Evolutionary conservation across 2,888 invertebrate species (phyloP), one percentile per base, ranked within the genome.

Genomic region (Hirtodrosophila duncani): DNA sequence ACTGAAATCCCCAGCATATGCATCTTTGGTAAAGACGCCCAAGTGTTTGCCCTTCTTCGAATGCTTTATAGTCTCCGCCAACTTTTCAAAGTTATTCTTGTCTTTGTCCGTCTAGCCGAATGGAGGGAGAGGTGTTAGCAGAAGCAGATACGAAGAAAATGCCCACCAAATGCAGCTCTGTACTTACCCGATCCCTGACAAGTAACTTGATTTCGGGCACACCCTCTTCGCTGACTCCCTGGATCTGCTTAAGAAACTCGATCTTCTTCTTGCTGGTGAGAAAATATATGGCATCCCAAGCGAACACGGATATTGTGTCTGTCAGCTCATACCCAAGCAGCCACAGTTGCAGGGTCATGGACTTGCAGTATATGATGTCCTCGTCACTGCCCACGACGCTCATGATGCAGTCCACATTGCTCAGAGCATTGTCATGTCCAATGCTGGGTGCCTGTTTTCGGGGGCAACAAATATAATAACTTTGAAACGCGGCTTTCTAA

Each of bases 231-330:
- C 94, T 95, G 11, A 90, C 90, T 82, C 91, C 92, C 85, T 97
- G 96, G 29, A 96, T 92, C 85, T 96, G 95, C 77, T 94, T 92
- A 38, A 99, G 88, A 87, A 98, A 99, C 79, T 99, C 98, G 61
- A 98, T 96, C 87, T 99, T 99, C 89, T 98, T 98, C 87, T 97
- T 98, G 83, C 98, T 98, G 1, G 98, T 96, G 49, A 99, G 89
- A 81, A 99, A 96, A 83, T 93, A 92, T 61, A 98, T 93, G 24
- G 91, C 91, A 30, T 94, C 91, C 69, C 95, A 93, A 26, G 96
- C 93, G 59, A 99, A 90, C 4, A 99, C 92, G 88, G 97, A 94
- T 44, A 99, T 92, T 0, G 98, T 98, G 84, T 99, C 99, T 0
- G 97, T 94, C 39, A 99, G 88, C 85, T 99, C 99, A 85, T 99